Percentiles rank a stretch among this genome's conserved stretches.
Evolutionary conservation across 2,888 invertebrate species (phyloP).

Genomic region (Falcaria lacertinaria): DNA sequence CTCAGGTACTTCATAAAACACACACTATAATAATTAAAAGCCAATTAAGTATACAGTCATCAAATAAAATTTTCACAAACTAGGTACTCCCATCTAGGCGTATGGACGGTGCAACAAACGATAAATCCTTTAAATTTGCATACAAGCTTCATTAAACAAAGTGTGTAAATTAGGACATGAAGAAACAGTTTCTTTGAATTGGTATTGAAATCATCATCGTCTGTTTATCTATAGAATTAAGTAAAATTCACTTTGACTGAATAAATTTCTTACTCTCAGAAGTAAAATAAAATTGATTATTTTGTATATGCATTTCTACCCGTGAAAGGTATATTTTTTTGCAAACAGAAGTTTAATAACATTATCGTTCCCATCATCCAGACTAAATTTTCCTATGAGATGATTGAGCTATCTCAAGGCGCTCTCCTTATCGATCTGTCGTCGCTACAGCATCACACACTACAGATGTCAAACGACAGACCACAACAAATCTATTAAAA

Average conservation of each 20-base stretch:
- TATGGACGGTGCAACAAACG: background rate
- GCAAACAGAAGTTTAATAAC: too few relatives aligned
- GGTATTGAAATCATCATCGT: too few relatives aligned
- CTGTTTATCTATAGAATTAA: too few relatives aligned
- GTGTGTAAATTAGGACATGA: background rate
- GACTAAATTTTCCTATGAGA: background rate
- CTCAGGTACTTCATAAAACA: conserved; percentile 51
- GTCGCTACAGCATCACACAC: conserved; percentile 49
- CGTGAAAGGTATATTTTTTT: too few relatives aligned
- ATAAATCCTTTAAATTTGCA: background rate
- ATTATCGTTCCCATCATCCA: background rate
- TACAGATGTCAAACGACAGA: conserved; percentile 4
- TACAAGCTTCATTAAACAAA: background rate
- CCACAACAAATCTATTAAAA: too few relatives aligned
- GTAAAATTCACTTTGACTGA: too few relatives aligned
- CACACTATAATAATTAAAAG: background rate
- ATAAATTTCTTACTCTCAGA: too few relatives aligned
- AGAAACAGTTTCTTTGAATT: background rate
- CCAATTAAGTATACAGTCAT: too few relatives aligned
- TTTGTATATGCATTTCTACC: too few relatives aligned
- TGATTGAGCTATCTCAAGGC: conserved; percentile 35
- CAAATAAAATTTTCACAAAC: too few relatives aligned
- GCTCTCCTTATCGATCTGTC: conserved; percentile 58
- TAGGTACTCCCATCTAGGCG: too few relatives aligned
- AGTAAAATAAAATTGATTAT: too few relatives aligned